Percentiles rank a stretch among this genome's conserved stretches.
phyloP scores from a whole-genome alignment of 2,113 vertebrate species.

The Indicator indicator region DNA sequence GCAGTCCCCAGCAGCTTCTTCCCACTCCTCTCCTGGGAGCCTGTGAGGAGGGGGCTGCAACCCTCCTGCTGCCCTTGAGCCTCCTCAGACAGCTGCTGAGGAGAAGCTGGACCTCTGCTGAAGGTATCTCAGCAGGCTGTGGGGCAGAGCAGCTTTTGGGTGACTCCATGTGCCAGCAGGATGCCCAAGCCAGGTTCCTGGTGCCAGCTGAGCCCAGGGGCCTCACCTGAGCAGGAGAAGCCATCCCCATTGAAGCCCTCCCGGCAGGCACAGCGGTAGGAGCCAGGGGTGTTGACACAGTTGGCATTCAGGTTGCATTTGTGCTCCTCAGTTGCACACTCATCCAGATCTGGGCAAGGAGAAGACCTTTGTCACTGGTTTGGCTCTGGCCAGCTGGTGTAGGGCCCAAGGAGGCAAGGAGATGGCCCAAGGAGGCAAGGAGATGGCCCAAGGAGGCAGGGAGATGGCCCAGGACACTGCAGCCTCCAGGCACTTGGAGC shows the following conservation, averaged over 20 bases:
- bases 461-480: not conserved
- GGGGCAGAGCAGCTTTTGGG: not conserved
- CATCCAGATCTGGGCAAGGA: slow-evolving; percentile 84
- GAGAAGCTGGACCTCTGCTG: not conserved
- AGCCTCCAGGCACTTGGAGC: not conserved
- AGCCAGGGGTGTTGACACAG: slow-evolving; percentile 89
- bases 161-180: not conserved
- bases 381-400: not conserved
- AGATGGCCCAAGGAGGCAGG: not conserved
- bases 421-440: not conserved
- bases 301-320: slow-evolving; percentile 87
- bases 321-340: slow-evolving; percentile 86
- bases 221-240: slow-evolving; percentile 88
- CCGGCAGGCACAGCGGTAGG: slow-evolving; percentile 88
- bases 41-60: not conserved
- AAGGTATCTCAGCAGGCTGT: not conserved
- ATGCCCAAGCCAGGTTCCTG: rapidly evolving
- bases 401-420: rapidly evolving
- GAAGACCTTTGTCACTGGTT: not conserved
- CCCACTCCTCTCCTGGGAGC: not conserved
- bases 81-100: not conserved
- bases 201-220: rapidly evolving
- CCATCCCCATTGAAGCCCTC: slow-evolving; percentile 90
- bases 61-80: not conserved
- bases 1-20: not conserved